Conservation (phyloP, 2,888 invertebrate species). For the Hermaeophaga mercurialis region DNA sequence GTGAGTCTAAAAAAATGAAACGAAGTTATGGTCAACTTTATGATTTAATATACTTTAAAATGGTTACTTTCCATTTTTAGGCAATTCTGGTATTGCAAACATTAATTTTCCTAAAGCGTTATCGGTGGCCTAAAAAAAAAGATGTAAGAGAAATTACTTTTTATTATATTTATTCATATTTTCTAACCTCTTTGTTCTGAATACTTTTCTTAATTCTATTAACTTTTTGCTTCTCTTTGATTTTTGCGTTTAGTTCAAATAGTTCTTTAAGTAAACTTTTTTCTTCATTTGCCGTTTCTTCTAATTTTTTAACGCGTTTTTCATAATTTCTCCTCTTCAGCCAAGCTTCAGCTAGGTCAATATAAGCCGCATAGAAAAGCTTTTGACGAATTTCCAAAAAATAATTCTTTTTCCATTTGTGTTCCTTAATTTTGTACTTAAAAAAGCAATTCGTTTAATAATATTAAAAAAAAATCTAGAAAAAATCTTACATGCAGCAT, state of each 20-base stretch:
- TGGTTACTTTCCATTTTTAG: background rate
- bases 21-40: no score
- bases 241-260: slow-evolving; percentile 16
- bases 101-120: background rate
- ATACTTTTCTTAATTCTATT: background rate
- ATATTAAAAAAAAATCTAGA: background rate
- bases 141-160: no score
- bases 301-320: slow-evolving; percentile 1
- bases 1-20: no score
- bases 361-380: slow-evolving; percentile 24
- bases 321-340: slow-evolving; percentile 19
- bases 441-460: background rate
- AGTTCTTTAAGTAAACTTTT: slow-evolving; percentile 19
- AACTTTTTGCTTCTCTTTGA: background rate
- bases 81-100: background rate
- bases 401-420: slow-evolving; percentile 10
- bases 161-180: no score
- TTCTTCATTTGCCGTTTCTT: slow-evolving; percentile 16
- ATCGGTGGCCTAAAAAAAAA: no score
- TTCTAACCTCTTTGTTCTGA: background rate
- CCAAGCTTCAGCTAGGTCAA: slow-evolving; percentile 26
- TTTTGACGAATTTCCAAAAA: slow-evolving; percentile 13
- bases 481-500: slow-evolving; percentile 4
- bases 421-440: slow-evolving; percentile 16
- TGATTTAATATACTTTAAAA: no score